Evolutionary conservation across 1,140 invertebrate genomes (phyloP), one percentile per base, ranked within the genome.

Genomic region (Rhizoglyphus robini): DNA sequence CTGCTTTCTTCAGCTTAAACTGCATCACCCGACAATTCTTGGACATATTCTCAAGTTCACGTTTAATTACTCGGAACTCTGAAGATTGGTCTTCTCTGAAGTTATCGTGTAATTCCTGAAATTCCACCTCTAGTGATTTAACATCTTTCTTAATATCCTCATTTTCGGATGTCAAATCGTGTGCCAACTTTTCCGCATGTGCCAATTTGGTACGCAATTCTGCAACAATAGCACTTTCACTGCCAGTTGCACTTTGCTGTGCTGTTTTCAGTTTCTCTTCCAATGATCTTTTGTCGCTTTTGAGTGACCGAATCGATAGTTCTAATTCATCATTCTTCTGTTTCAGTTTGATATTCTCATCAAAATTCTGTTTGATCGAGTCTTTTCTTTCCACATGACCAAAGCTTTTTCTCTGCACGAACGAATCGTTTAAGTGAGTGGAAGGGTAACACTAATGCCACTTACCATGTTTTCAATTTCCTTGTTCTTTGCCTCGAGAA

Each of bases 1-100:
- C 96, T 27, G 90, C 83, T 81, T 99, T 99, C 71, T 94, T 84
- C 58, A 99, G 78, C 78, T 99, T 99, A 75, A 99, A 99, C 66
- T 96, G 96, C 30, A 99, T 80, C 70, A 99, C 94, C 69, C 96
- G 82, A 77, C 94, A 98, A 77, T 98, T 98, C 76, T 99, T 99
- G 30, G 90, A 90, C n/a, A 87, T 88, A 73, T 90, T 88, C 72
- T 96, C 92, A 64, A 96, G 81, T 77, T 93, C 90, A 73, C 92
- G 88, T 77, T 92, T 86, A 41, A 96, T 74, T 65, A 86, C 88
- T n/a, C 90, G 86, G 75, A 97, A 97, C 76, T 97, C 94, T 71
- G 96, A 90, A 18, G 90, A 90, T 79, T 98, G 92, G 71, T 98
- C 93, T 74, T 98, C 92, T 69, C 91, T 86, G 75, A 74, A 81